Base-by-base conservation (phyloP, 2,888 invertebrate genomes). In the Orthosia cruda region DNA sequence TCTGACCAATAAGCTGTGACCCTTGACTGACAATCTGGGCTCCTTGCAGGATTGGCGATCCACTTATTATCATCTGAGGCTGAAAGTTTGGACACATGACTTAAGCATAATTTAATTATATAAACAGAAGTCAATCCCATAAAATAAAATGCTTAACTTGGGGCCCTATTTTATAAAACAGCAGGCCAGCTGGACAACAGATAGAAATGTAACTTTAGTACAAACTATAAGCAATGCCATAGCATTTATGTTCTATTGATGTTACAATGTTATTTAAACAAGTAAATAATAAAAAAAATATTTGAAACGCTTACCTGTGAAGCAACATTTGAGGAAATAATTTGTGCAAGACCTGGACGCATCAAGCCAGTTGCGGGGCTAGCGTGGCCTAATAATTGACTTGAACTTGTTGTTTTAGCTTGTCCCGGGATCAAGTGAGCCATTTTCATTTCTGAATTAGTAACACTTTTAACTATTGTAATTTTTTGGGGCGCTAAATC, bases 401-500 rank as follows among this genome's bases (percentile, higher is more conserved):
- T 94, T 63, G 94, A 87, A 74, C 90, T 91, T 45, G 94, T 88
- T 63, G 94, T 93, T 88, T 96, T 96, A 49, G 93, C 84, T 85
- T 95, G 96, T 15, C 94, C 94, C 68, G 95, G 88, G 57, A 96
- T 92, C 76, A 97, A 89, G 89, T 97, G 96, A 77, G 96, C 93
- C 96, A 96, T 96, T 93, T 96, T 97, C 62, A 96, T 94, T 80
- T 96, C 97, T 40, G 94, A 89, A 90, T 93, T 96, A 2, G 96
- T 90, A 77, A 96, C 95, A 89, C 92, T 95, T 89, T 97, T 97
- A 54, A 97, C 96, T 71, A 97, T 96, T 86, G 96, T 96, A 74
- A 97, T 96, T 91, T 97, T 97, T 91, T 96, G 96, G 84, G 96
- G 96, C 75, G 96, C 96, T 92, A 97, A 95, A 94, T 97, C 96